A percentile compares a stretch with the other conserved stretches of the same genome.
Conservation (phyloP, 2,888 invertebrate species). For the Lasioglossum villosulum region DNA sequence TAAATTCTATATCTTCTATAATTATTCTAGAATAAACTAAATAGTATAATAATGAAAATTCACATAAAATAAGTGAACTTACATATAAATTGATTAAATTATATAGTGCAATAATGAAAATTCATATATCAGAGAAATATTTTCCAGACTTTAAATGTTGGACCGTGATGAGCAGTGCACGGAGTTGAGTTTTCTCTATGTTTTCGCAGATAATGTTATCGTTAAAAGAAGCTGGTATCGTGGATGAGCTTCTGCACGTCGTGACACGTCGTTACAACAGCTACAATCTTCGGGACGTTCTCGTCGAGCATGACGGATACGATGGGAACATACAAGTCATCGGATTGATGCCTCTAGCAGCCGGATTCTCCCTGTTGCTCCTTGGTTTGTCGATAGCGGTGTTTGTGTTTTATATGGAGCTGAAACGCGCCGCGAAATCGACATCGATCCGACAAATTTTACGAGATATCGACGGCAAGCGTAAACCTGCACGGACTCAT, state of each 20-base stretch:
- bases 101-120: too few relatives aligned
- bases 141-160: too few relatives aligned
- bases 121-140: too few relatives aligned
- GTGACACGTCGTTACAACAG: constrained; percentile 75
- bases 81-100: too few relatives aligned
- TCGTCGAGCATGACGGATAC: constrained; percentile 74
- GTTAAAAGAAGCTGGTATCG: constrained; percentile 76
- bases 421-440: constrained; percentile 49
- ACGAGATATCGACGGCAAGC: constrained; percentile 30
- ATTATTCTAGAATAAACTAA: too few relatives aligned
- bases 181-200: neutral
- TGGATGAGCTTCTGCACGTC: constrained; percentile 72
- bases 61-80: too few relatives aligned
- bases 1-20: too few relatives aligned
- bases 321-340: constrained; percentile 69
- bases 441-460: constrained; percentile 26
- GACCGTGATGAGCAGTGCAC: too few relatives aligned
- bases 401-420: constrained; percentile 75
- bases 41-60: too few relatives aligned
- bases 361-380: constrained; percentile 75
- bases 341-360: constrained; percentile 76
- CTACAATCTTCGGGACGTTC: constrained; percentile 73
- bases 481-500: too few relatives aligned
- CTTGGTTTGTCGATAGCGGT: constrained; percentile 72
- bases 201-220: constrained; percentile 73